Evolutionary conservation across 2,888 invertebrate species (phyloP), one percentile per base, ranked within the genome.

Genomic region (Epicampocera succincta): DNA sequence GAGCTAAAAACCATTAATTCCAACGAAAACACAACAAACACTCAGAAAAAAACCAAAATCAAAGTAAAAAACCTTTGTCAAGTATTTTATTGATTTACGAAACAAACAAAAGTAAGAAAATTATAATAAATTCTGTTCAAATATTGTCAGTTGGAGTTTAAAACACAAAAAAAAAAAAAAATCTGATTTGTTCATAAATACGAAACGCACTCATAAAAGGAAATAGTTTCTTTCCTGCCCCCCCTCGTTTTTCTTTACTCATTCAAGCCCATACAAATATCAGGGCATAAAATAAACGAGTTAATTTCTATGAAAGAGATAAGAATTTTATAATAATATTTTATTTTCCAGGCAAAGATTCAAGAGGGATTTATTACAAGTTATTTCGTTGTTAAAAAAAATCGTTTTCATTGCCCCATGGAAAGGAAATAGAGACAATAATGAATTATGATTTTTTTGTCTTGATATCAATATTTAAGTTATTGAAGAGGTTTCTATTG

Each of bases 291-390:
- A 54, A 15, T 48, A 71, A 60, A 50, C 58, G 72, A 72, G 61
- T 73, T 73, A 73, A 73, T 73, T 73, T 73, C 42, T 61, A 42
- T 60, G 44, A 15, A 63, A 50, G 13, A 50, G 75, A 75, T 75
- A 75, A 75, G 66, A 75, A 60, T 46, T 46, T 12, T 13, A n/a
- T 75, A 60, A 42, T 52, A 50, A 60, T 29, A 33, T 75, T 50
- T 74, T 40, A 9, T 46, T 54, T 21, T 38, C 33, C 44, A 54
- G 5, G 17, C 38, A 48, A 58, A 66, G 29, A 5, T 61, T 69
- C n/a, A 15, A 33, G 33, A 69, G 56, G 46, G 12, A 25, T 44
- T 44, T 21, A 9, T 50, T 21, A n/a, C 19, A 13, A 13, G 13
- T 19, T 46, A 46, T 33, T 60, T 50, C 9, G 11, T 54, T 29